Conservation (phyloP, 2,888 invertebrate species). For the Euplexia lucipara region DNA sequence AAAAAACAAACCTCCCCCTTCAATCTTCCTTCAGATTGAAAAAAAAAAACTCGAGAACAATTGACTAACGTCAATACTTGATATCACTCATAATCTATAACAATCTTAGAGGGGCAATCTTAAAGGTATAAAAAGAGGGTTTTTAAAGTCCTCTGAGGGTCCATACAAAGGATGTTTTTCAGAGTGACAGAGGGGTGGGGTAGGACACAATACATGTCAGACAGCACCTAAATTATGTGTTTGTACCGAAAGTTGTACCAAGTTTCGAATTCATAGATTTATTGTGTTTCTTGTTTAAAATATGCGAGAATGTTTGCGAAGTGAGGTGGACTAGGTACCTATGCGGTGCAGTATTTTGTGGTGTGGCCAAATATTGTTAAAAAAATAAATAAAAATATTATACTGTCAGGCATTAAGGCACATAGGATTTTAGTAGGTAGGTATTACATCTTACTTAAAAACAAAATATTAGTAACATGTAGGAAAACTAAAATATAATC, state of each 20-base stretch:
- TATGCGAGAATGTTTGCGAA: constrained; percentile 40
- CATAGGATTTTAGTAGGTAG: too few relatives aligned
- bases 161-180: constrained; percentile 72
- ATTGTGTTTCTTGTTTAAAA: constrained; percentile 63
- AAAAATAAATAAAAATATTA: neutral
- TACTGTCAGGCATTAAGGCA: too few relatives aligned
- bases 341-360: constrained; percentile 22
- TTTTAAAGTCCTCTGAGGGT: constrained; percentile 73
- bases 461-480: too few relatives aligned
- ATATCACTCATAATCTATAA: constrained; percentile 72
- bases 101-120: constrained; percentile 70
- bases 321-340: neutral
- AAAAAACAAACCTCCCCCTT: constrained; percentile 12
- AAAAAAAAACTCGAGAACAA: constrained; percentile 59
- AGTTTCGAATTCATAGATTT: constrained; percentile 64
- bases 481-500: too few relatives aligned
- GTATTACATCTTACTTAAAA: too few relatives aligned
- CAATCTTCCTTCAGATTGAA: constrained; percentile 38
- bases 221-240: constrained; percentile 66
- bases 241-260: constrained; percentile 60
- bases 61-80: constrained; percentile 59
- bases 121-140: constrained; percentile 68
- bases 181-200: constrained; percentile 64
- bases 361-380: constrained; percentile 13
- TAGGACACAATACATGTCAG: constrained; percentile 65